Conservation (phyloP, 1,140 invertebrate genomes). For the Potamilus streckersoni region DNA sequence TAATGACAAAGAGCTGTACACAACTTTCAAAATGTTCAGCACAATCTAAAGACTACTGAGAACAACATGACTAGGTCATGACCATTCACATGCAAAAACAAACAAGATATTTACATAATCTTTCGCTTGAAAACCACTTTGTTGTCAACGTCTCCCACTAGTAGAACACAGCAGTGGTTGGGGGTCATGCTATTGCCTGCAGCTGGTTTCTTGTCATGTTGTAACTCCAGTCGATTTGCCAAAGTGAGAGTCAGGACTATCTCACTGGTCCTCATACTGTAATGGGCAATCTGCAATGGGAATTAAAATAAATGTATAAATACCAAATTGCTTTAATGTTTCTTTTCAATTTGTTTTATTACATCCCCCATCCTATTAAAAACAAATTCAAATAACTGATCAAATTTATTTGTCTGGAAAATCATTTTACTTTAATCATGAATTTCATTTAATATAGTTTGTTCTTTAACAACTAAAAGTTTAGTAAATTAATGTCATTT, state of each 20-base stretch:
- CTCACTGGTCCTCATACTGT: constrained; percentile 43
- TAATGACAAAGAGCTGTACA: too few species aligned
- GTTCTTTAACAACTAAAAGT: too few species aligned
- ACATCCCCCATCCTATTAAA: too few species aligned
- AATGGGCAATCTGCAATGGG: constrained; percentile 36
- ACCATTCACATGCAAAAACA: neutral
- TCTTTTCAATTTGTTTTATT: too few species aligned
- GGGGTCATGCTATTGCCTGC: constrained; percentile 5
- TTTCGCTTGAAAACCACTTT: constrained; percentile 62
- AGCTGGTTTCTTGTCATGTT: constrained; percentile 26
- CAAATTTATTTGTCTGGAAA: too few species aligned
- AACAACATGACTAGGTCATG: neutral
- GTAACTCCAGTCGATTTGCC: constrained; percentile 47
- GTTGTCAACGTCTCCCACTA: constrained; percentile 68
- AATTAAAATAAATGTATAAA: neutral
- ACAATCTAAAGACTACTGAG: neutral
- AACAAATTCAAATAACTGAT: too few species aligned
- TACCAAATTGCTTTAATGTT: too few species aligned
- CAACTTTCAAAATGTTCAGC: neutral
- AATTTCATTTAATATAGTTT: too few species aligned
- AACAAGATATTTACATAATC: constrained; percentile 54
- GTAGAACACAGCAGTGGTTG: constrained; percentile 59
- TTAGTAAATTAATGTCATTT: too few species aligned
- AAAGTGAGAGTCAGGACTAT: constrained; percentile 49
- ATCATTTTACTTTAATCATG: too few species aligned